phyloP scores from a whole-genome alignment of 2,888 invertebrate species.

The Sesamia inferens region DNA sequence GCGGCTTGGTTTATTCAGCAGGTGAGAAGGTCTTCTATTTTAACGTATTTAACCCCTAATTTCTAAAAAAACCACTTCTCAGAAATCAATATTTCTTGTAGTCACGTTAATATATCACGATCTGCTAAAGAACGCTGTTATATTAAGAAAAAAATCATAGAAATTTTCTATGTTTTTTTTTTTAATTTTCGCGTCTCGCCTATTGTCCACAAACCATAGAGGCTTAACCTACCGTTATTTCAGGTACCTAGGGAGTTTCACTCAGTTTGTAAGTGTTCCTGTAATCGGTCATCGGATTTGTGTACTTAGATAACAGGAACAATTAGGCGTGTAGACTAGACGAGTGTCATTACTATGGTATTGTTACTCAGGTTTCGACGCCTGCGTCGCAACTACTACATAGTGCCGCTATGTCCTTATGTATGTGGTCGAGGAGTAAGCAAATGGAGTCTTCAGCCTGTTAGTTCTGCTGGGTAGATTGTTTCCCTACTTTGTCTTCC shows the following conservation, averaged over 20 bases:
- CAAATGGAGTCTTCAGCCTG: constrained; percentile 2
- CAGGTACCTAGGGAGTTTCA: constrained; percentile 18
- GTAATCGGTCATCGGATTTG: constrained; percentile 48
- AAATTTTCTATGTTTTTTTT: neutral
- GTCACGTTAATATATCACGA: neutral
- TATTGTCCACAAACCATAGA: constrained; percentile 2
- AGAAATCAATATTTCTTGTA: neutral
- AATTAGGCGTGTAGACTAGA: constrained; percentile 64
- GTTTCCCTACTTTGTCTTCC: neutral
- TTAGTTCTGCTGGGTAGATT: neutral
- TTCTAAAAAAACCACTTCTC: neutral
- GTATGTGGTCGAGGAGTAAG: constrained; percentile 1
- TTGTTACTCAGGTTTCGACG: constrained; percentile 60
- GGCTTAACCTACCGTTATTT: constrained; percentile 18
- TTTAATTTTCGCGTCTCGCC: too few species aligned
- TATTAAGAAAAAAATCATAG: neutral
- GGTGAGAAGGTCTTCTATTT: constrained; percentile 85
- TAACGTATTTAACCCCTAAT: too few species aligned
- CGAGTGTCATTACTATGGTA: constrained; percentile 66
- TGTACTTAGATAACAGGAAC: constrained; percentile 52
- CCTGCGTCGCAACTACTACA: constrained; percentile 29
- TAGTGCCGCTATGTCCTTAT: constrained; percentile 29
- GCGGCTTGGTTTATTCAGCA: constrained; percentile 96
- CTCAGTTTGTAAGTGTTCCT: constrained; percentile 1
- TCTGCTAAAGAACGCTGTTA: neutral